These are phyloP conservation scores for Festucalex cinctus DNA, from an alignment of 2,113 vertebrate genomes.

Conservation along the genomic window DNA sequence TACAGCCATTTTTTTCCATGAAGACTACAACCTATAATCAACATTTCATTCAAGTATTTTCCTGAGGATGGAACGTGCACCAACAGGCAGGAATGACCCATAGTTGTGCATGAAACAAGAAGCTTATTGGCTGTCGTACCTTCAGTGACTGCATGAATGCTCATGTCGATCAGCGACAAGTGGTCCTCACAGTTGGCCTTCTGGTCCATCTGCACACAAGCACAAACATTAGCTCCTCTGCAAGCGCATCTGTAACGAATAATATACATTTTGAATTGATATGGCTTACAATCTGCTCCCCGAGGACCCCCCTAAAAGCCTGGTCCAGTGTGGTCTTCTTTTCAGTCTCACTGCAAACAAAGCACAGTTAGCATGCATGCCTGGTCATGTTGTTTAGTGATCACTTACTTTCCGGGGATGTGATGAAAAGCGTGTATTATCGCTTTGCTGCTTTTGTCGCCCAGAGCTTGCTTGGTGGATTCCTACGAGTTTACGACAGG, in stretches of 20 bases:
- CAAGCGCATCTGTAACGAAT: not conserved
- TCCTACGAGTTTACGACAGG: slow-evolving; percentile 63
- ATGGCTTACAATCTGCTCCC: slow-evolving; percentile 90
- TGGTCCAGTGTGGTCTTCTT: slow-evolving; percentile 96
- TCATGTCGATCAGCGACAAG: slow-evolving; percentile 90
- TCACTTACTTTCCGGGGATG: slow-evolving; percentile 85
- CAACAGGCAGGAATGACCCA: no score
- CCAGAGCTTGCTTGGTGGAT: slow-evolving; percentile 80
- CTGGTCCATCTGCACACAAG: slow-evolving; percentile 77
- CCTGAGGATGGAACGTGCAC: no score
- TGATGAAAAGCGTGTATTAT: slow-evolving; percentile 82
- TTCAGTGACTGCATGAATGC: slow-evolving; percentile 91
- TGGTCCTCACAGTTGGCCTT: slow-evolving; percentile 84
- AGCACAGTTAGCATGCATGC: not conserved
- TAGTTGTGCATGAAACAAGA: not conserved
- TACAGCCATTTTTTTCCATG: no score
- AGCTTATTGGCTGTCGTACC: slow-evolving; percentile 62
- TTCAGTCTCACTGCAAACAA: slow-evolving; percentile 85
- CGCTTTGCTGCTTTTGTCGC: slow-evolving; percentile 79
- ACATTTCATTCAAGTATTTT: no score
- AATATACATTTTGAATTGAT: not conserved
- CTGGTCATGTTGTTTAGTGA: no score
- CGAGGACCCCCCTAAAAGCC: slow-evolving; percentile 86
- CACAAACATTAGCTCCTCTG: not conserved
- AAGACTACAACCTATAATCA: no score